A percentile compares a stretch with the other conserved stretches of the same genome.
Conservation (phyloP, 2,797 vertebrate genomes). For the Neosalanx taihuensis region DNA sequence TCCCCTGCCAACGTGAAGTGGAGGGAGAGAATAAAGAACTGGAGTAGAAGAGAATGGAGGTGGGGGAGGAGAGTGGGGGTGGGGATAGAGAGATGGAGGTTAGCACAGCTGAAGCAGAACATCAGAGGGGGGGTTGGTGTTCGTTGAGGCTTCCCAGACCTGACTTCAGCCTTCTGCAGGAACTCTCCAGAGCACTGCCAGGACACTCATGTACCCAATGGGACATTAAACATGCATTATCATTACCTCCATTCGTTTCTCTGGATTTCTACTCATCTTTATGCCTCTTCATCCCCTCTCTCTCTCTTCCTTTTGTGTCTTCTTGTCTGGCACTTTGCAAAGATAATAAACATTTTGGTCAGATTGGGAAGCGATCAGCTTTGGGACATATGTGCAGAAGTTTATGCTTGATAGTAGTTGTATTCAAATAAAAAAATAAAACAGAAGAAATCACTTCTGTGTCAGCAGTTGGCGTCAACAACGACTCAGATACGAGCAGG, state of each 20-base stretch:
- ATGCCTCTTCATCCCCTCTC: neutral
- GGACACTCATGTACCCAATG: neutral
- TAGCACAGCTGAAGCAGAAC: constrained; percentile 12
- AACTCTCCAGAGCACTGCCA: neutral
- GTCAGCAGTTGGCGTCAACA: neutral
- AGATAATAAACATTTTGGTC: too few relatives aligned
- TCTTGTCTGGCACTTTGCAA: too few relatives aligned
- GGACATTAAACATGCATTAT: neutral
- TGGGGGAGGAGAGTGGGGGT: neutral
- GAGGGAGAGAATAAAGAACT: too few relatives aligned
- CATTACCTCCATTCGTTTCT: neutral
- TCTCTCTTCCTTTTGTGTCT: neutral
- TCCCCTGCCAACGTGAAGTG: too few relatives aligned
- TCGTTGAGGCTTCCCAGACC: constrained; percentile 9
- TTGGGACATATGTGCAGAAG: neutral
- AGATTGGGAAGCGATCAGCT: too few relatives aligned
- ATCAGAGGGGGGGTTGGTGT: neutral
- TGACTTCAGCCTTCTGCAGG: neutral
- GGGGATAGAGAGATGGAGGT: neutral
- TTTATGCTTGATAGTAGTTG: neutral
- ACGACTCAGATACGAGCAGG: neutral
- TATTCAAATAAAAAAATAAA: too few relatives aligned
- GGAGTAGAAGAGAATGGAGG: neutral
- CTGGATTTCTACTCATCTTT: constrained; percentile 4
- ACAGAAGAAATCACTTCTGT: neutral